Percentiles rank a stretch among this genome's conserved stretches.
These are phyloP conservation scores for Pteria penguin DNA, from an alignment of 2,888 invertebrate species.

Conservation along the genomic window DNA sequence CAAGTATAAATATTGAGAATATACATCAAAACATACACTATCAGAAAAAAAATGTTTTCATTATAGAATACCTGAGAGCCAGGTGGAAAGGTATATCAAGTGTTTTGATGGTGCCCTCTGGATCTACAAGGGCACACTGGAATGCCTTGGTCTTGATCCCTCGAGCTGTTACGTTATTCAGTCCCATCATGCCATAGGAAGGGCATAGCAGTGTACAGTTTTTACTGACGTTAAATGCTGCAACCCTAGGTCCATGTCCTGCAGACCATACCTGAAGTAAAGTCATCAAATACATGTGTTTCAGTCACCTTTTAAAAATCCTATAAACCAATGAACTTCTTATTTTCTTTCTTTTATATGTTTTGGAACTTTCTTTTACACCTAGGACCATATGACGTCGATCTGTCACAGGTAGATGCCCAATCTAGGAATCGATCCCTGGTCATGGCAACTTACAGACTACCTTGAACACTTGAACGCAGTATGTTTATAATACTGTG, in stretches of 20 bases:
- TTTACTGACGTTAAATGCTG: conserved; percentile 94
- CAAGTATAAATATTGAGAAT: too few relatives aligned
- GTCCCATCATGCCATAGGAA: conserved; percentile 90
- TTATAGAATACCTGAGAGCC: conserved; percentile 83
- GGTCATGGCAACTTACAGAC: too few relatives aligned
- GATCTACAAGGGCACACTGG: conserved; percentile 89
- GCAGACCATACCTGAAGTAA: conserved; percentile 87
- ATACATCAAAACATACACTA: background rate
- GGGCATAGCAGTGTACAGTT: conserved; percentile 86
- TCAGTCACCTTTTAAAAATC: too few relatives aligned
- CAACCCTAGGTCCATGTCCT: conserved; percentile 93
- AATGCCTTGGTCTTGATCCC: conserved; percentile 69
- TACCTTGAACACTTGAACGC: too few relatives aligned
- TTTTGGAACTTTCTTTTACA: background rate
- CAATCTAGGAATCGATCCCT: too few relatives aligned
- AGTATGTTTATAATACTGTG: too few relatives aligned
- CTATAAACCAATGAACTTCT: background rate
- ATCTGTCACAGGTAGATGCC: too few relatives aligned
- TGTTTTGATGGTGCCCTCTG: conserved; percentile 90
- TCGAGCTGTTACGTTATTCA: conserved; percentile 82
- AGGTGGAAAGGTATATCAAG: conserved; percentile 94
- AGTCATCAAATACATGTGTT: background rate
- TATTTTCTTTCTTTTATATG: background rate
- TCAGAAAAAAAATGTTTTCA: background rate
- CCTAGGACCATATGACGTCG: too few relatives aligned